Evolutionary conservation across 1,140 invertebrate genomes (phyloP), one percentile per base, ranked within the genome.

Genomic region (Mizuhopecten yessoensis): DNA sequence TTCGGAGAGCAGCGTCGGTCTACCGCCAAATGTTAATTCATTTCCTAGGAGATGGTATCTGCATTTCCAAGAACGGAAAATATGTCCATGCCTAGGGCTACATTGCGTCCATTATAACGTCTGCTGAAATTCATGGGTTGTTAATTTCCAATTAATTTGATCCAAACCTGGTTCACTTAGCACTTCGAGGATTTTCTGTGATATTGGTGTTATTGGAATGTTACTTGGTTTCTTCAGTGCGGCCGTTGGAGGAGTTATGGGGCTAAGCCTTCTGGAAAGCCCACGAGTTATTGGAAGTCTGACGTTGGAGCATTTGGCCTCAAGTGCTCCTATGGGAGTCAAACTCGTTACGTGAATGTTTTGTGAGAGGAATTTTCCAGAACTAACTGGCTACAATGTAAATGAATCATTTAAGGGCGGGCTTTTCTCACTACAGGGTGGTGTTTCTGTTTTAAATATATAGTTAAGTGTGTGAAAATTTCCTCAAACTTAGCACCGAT

Each of bases 31-130:
- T 75, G 57, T 75, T 75, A 75, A 23, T 75, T 75, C 57, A 75
- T 29, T 5, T 29, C 57, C 45, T 75, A 29, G n/a, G 57, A 29
- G 17, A 29, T 75, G 57, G 20, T 75, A 75, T 75, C 57, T 17
- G 57, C 57, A 75, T 75, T 75, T 75, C 57, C 57, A 75, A n/a
- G 23, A 75, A 75, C 57, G n/a, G 42, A n/a, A 29, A 75, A 75
- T 75, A n/a, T 75, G 0, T n/a, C 23, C 7, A 11, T 57, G 45
- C 29, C n/a, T 7, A 11, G 2, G 57, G 3, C 57, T 29, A 45
- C 17, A 29, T 75, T n/a, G n/a, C 9, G 57, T 75, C 23, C 23
- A 75, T 75, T n/a, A 17, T n/a, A 17, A 13, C 57, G 17, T 5
- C 23, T n/a, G 57, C 29, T 5, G 57, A 75, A 75, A 29, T 75